Evolutionary conservation across 2,797 vertebrate genomes (phyloP).

Genomic region (Sebastes ruberrimus): DNA sequence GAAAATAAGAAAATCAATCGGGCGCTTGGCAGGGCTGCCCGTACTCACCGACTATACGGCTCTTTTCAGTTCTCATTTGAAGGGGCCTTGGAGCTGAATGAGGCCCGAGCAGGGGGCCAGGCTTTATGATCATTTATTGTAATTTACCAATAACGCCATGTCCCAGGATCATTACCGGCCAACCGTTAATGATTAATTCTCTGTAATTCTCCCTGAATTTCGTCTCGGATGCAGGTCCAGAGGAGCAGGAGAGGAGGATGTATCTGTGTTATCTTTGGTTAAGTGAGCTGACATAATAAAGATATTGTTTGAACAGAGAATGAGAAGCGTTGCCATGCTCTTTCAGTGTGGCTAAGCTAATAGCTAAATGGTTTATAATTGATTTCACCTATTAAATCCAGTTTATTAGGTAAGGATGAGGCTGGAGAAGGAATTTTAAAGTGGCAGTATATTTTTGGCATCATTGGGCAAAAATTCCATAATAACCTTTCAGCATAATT

Average conservation of each 20-base stretch:
- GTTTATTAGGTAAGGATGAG: neutral
- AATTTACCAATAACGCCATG: constrained; percentile 85
- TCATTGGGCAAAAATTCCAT: too few relatives aligned
- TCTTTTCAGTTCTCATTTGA: constrained; percentile 88
- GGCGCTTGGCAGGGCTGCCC: constrained; percentile 82
- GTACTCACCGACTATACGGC: constrained; percentile 80
- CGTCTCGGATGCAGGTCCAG: constrained; percentile 56
- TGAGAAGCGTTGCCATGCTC: neutral
- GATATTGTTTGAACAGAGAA: constrained; percentile 47
- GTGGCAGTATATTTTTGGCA: neutral
- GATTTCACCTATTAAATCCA: constrained; percentile 8
- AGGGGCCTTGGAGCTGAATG: constrained; percentile 81
- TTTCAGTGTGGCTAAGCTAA: constrained; percentile 8
- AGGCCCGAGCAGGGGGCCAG: constrained; percentile 56
- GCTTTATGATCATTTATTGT: constrained; percentile 87
- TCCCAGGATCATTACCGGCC: constrained; percentile 80
- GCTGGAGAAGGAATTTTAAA: neutral
- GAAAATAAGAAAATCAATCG: constrained; percentile 98
- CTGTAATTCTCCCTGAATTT: constrained; percentile 71
- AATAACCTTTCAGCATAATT: too few relatives aligned
- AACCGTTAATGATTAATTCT: constrained; percentile 80
- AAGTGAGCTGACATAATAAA: constrained; percentile 81
- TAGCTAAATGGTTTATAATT: neutral
- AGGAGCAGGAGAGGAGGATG: constrained; percentile 39
- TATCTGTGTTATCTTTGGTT: constrained; percentile 77